Evolutionary conservation across 2,797 vertebrate species (phyloP).

Genomic region (Alfaro cultratus): DNA sequence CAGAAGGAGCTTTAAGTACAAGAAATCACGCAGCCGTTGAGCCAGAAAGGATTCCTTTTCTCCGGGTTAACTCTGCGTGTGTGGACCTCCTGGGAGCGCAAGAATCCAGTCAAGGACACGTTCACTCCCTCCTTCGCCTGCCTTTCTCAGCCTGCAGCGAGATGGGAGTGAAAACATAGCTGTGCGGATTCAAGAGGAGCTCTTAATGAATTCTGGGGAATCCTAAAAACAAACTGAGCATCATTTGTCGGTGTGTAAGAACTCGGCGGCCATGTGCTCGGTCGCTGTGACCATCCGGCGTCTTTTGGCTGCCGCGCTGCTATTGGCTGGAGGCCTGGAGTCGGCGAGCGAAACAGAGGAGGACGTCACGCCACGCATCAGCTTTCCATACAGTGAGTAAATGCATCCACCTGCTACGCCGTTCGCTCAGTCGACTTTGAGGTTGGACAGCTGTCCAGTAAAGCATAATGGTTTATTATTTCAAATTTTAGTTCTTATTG

Average conservation of each 20-base stretch:
- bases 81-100: slow-evolving; percentile 65
- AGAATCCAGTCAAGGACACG: slow-evolving; percentile 67
- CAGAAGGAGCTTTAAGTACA: slow-evolving; percentile 45
- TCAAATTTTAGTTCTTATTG: not conserved
- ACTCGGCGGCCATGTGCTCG: slow-evolving; percentile 72
- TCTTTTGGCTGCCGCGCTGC: slow-evolving; percentile 63
- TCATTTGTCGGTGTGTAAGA: slow-evolving; percentile 43
- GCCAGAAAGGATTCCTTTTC: slow-evolving; percentile 62
- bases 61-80: slow-evolving; percentile 49
- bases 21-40: slow-evolving; percentile 61
- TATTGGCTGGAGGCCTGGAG: slow-evolving; percentile 57
- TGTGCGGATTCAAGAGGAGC: slow-evolving; percentile 42
- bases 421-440: not conserved
- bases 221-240: slow-evolving; percentile 55
- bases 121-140: slow-evolving; percentile 19
- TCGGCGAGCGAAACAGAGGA: slow-evolving; percentile 57
- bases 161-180: slow-evolving; percentile 65
- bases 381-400: slow-evolving; percentile 88
- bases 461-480: not conserved
- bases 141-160: slow-evolving; percentile 45
- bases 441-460: not conserved
- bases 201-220: slow-evolving; percentile 66
- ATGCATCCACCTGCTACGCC: not conserved
- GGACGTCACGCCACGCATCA: slow-evolving; percentile 85
- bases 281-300: slow-evolving; percentile 42